Conservation (phyloP, 1,140 invertebrate genomes). For the Formica selysi region DNA sequence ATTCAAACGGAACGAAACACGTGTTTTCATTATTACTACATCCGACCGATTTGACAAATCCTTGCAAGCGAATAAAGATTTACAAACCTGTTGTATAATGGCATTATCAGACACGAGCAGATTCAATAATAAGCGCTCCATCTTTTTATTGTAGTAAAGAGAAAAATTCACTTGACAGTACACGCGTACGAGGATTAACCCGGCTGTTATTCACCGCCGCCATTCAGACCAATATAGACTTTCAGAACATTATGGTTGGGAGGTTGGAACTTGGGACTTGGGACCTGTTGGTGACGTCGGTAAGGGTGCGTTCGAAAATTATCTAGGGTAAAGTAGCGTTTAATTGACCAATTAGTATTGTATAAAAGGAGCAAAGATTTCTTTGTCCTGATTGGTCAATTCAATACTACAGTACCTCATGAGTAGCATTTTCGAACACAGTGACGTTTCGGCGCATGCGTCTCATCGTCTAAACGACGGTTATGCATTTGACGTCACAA, state of each 20-base stretch:
- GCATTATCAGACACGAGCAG: constrained; percentile 86
- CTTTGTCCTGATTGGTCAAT: no score
- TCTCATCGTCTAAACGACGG: neutral
- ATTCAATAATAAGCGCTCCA: constrained; percentile 87
- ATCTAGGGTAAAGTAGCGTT: no score
- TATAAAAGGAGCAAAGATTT: no score
- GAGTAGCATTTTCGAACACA: no score
- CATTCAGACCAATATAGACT: constrained; percentile 28
- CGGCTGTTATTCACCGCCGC: constrained; percentile 51
- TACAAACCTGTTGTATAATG: constrained; percentile 87
- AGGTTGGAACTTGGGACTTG: neutral
- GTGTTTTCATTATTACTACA: constrained; percentile 61
- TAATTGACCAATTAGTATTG: no score
- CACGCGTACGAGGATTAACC: constrained; percentile 28
- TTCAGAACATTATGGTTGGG: constrained; percentile 6
- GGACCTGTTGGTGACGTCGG: constrained; percentile 60
- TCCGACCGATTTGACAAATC: neutral
- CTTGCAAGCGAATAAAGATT: neutral
- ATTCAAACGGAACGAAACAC: constrained; percentile 66
- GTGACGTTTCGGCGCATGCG: neutral
- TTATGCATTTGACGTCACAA: no score
- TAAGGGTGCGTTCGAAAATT: neutral
- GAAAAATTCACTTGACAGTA: constrained; percentile 45
- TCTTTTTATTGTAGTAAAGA: constrained; percentile 68
- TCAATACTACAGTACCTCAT: no score